A percentile compares a stretch with the other conserved stretches of the same genome.
Conservation (phyloP, 2,113 vertebrate genomes). For the Chiloscyllium plagiosum region DNA sequence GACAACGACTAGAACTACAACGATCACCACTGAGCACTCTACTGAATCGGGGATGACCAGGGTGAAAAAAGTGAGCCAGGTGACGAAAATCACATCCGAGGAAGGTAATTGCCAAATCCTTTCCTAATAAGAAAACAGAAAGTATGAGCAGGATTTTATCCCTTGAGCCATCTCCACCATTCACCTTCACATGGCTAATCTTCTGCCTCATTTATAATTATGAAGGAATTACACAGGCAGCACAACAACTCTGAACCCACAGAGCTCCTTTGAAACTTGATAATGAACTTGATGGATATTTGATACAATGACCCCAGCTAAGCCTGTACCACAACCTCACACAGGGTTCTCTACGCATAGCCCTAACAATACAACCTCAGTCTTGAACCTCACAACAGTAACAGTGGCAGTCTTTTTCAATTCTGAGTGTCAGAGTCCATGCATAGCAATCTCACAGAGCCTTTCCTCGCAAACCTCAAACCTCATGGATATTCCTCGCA, state of each 20-base stretch:
- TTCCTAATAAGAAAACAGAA: not conserved
- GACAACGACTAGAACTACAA: not conserved
- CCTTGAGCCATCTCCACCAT: too few relatives aligned
- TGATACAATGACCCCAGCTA: not conserved
- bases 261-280: not conserved
- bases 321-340: not conserved
- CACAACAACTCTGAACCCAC: not conserved
- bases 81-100: not conserved
- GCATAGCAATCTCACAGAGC: not conserved
- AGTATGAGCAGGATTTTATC: too few relatives aligned
- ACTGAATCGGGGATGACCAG: not conserved
- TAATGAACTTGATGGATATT: not conserved
- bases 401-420: not conserved
- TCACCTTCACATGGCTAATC: too few relatives aligned
- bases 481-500: not conserved
- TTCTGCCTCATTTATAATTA: too few relatives aligned
- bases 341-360: not conserved
- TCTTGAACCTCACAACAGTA: not conserved
- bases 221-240: not conserved
- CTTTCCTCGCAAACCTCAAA: not conserved
- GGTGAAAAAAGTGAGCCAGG: conserved; percentile 4
- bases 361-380: not conserved
- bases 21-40: not conserved
- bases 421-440: not conserved
- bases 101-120: conserved; percentile 14